Percentiles rank a stretch among this genome's conserved stretches.
Evolutionary conservation across 2,888 invertebrate genomes (phyloP).

Genomic region (Enoplolaimus lenunculus): DNA sequence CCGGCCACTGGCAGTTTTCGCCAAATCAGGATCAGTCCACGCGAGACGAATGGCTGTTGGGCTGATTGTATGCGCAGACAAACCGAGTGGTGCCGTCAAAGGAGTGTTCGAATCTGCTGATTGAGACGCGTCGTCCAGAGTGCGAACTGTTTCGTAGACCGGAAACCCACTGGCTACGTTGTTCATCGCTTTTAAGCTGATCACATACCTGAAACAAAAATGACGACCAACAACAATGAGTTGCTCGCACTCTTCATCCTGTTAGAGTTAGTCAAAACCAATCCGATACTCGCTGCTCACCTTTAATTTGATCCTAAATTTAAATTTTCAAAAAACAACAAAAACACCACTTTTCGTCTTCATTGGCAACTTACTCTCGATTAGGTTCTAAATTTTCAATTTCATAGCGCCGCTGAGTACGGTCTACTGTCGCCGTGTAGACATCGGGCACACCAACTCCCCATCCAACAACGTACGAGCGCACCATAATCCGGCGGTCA

Average conservation of each 20-base stretch:
- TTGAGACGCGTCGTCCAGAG: conserved; percentile 27
- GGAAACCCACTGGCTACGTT: conserved; percentile 75
- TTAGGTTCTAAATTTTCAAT: conserved; percentile 53
- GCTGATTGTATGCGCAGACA: conserved; percentile 70
- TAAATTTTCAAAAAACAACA: too few species aligned
- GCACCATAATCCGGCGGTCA: conserved; percentile 63
- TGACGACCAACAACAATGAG: too few species aligned
- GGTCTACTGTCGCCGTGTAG: conserved; percentile 61
- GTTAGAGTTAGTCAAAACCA: too few species aligned
- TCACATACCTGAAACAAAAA: conserved; percentile 57
- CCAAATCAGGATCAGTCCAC: conserved; percentile 52
- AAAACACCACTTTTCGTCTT: too few species aligned
- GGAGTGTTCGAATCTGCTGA: conserved; percentile 52
- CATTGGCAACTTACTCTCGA: conserved; percentile 30
- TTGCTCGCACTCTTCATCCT: too few species aligned
- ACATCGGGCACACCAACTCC: conserved; percentile 87
- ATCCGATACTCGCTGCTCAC: too few species aligned
- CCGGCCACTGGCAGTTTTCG: not conserved
- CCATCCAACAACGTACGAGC: conserved; percentile 84
- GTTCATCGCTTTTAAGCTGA: conserved; percentile 79
- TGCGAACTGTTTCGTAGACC: conserved; percentile 66
- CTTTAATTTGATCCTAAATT: too few species aligned
- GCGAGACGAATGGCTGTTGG: conserved; percentile 75
- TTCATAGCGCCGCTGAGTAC: conserved; percentile 62
- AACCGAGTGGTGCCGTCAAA: conserved; percentile 66